These are phyloP conservation scores for Thalassoma bifasciatum DNA, from an alignment of 2,113 vertebrate species.

Conservation along the genomic window DNA sequence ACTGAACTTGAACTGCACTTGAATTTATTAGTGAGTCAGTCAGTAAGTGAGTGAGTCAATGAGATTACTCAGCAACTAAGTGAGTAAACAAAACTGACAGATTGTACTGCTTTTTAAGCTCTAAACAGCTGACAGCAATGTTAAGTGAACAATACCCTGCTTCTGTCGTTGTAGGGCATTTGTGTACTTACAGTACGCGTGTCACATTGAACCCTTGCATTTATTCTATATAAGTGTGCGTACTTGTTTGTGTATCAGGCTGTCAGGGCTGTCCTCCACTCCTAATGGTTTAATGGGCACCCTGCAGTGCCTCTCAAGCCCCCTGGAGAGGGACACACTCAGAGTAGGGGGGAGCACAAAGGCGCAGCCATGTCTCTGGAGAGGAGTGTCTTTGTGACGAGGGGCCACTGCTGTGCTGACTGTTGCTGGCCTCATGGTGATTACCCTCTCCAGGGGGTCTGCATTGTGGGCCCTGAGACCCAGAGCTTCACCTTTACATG, in stretches of 20 bases:
- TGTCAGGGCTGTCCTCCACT: constrained; percentile 75
- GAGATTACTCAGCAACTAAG: constrained; percentile 14
- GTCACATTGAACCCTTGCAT: constrained; percentile 41
- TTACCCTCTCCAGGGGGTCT: constrained; percentile 80
- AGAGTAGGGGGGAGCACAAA: constrained; percentile 76
- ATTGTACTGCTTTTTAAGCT: constrained; percentile 37
- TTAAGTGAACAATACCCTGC: constrained; percentile 51
- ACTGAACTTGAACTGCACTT: constrained; percentile 8
- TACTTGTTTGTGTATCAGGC: constrained; percentile 67
- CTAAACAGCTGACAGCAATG: constrained; percentile 38
- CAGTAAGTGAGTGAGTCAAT: constrained; percentile 15
- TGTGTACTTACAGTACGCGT: constrained; percentile 62
- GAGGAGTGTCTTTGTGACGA: constrained; percentile 76
- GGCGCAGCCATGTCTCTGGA: constrained; percentile 74
- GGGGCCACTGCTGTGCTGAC: constrained; percentile 76
- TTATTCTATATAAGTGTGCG: constrained; percentile 41
- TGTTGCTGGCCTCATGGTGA: constrained; percentile 82
- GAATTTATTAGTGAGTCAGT: constrained; percentile 3
- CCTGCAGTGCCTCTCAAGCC: constrained; percentile 80
- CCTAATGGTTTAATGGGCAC: constrained; percentile 84
- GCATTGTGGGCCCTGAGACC: constrained; percentile 76
- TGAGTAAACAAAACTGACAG: constrained; percentile 39
- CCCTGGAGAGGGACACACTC: constrained; percentile 78
- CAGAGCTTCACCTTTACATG: constrained; percentile 83
- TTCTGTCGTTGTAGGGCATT: constrained; percentile 50